These are phyloP conservation scores for Euthynnus affinis DNA, from an alignment of 2,797 vertebrate species.

Conservation along the genomic window DNA sequence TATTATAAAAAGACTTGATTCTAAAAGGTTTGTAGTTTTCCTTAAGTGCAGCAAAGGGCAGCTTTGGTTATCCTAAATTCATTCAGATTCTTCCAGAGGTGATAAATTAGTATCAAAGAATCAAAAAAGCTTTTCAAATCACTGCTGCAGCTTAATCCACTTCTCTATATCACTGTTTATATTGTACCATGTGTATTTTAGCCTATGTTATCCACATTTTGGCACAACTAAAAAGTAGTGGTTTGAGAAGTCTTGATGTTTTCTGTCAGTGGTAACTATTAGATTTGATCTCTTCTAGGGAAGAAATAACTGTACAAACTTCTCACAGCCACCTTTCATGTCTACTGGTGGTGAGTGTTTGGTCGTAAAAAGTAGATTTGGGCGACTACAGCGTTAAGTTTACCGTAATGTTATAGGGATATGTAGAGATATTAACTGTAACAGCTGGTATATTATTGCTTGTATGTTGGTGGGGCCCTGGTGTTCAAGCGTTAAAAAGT, in stretches of 20 bases:
- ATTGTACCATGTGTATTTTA: no score
- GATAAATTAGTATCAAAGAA: not conserved
- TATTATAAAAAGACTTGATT: not conserved
- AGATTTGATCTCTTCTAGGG: not conserved
- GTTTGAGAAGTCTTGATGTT: not conserved
- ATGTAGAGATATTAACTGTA: slow-evolving; percentile 9
- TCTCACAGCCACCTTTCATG: no score
- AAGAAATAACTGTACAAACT: no score
- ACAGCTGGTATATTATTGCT: slow-evolving; percentile 22
- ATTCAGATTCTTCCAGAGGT: no score
- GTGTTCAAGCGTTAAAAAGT: slow-evolving; percentile 10
- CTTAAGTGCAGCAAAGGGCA: no score
- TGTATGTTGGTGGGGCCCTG: not conserved
- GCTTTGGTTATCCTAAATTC: no score
- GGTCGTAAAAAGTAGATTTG: not conserved
- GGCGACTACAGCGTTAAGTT: not conserved
- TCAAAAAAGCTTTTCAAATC: not conserved
- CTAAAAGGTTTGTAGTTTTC: no score
- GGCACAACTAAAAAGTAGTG: not conserved
- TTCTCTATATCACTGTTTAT: not conserved
- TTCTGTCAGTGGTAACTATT: not conserved
- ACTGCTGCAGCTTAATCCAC: not conserved
- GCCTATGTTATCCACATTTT: not conserved
- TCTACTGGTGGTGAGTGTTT: no score
- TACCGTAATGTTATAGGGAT: no score